phyloP scores from a whole-genome alignment of 2,888 invertebrate genomes.

The Sinohyriopsis cumingii region DNA sequence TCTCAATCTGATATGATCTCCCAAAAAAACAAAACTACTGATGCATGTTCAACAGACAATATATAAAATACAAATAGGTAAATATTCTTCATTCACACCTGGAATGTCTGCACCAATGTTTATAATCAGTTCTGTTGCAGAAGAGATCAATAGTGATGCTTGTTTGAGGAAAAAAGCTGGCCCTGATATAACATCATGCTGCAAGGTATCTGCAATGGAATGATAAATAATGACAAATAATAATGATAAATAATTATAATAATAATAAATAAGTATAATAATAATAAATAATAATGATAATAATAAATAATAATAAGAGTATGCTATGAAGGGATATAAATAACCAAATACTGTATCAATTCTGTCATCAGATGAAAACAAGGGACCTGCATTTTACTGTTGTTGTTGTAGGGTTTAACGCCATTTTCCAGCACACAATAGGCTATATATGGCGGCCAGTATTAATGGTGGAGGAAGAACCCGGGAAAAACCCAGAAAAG shows the following conservation, averaged over 20 bases:
- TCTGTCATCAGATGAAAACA: too few relatives aligned
- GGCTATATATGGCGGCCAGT: too few relatives aligned
- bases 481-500: too few relatives aligned
- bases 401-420: too few relatives aligned
- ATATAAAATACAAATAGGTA: background rate
- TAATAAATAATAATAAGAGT: background rate
- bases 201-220: conserved; percentile 45
- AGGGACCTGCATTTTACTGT: too few relatives aligned
- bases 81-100: conserved; percentile 33
- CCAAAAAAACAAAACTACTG: too few relatives aligned
- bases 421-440: too few relatives aligned
- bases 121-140: conserved; percentile 45
- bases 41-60: background rate
- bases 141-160: conserved; percentile 43
- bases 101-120: conserved; percentile 48
- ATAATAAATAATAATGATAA: background rate
- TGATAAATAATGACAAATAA: conserved; percentile 4
- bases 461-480: too few relatives aligned
- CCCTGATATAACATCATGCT: conserved; percentile 46
- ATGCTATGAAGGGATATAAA: too few relatives aligned
- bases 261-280: background rate
- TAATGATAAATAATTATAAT: conserved; percentile 1
- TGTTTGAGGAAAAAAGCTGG: conserved; percentile 59
- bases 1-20: too few relatives aligned
- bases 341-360: too few relatives aligned